A percentile compares a stretch with the other conserved stretches of the same genome.
Conservation (phyloP, 2,888 invertebrate species). For the Eilema caniola region DNA sequence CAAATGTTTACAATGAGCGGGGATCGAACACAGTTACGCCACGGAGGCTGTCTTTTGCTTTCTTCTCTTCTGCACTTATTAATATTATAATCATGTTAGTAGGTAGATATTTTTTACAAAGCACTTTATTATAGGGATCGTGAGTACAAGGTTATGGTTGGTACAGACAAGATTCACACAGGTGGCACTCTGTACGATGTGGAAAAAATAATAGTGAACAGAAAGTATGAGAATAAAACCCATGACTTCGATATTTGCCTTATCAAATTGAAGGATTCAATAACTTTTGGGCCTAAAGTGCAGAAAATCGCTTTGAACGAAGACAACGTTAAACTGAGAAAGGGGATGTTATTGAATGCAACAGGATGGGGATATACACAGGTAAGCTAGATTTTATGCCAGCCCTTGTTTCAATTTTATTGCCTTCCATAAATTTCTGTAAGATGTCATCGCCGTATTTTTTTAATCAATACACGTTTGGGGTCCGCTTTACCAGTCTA, state of each 20-base stretch:
- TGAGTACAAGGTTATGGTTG: slow-evolving; percentile 53
- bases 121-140: slow-evolving; percentile 43
- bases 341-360: slow-evolving; percentile 35
- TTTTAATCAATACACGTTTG: too few species aligned
- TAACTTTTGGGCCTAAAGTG: slow-evolving; percentile 49
- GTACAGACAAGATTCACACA: slow-evolving; percentile 45
- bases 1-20: too few species aligned
- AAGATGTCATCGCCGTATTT: too few species aligned
- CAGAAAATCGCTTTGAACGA: slow-evolving; percentile 35
- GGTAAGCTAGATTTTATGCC: slow-evolving; percentile 35
- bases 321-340: slow-evolving; percentile 25
- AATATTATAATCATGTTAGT: too few species aligned
- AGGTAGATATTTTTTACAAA: slow-evolving; percentile 15
- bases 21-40: too few species aligned
- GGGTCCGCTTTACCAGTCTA: too few species aligned
- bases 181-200: slow-evolving; percentile 53
- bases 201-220: slow-evolving; percentile 52
- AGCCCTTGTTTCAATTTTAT: too few species aligned
- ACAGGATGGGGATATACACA: slow-evolving; percentile 55
- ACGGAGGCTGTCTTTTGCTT: too few species aligned
- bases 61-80: too few species aligned
- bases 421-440: too few species aligned
- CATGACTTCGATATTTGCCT: slow-evolving; percentile 48
- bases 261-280: slow-evolving; percentile 42
- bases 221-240: slow-evolving; percentile 44